Evolutionary conservation across 2,797 vertebrate species (phyloP), one percentile per base, ranked within the genome.

Genomic region (Lophura swinhoii): DNA sequence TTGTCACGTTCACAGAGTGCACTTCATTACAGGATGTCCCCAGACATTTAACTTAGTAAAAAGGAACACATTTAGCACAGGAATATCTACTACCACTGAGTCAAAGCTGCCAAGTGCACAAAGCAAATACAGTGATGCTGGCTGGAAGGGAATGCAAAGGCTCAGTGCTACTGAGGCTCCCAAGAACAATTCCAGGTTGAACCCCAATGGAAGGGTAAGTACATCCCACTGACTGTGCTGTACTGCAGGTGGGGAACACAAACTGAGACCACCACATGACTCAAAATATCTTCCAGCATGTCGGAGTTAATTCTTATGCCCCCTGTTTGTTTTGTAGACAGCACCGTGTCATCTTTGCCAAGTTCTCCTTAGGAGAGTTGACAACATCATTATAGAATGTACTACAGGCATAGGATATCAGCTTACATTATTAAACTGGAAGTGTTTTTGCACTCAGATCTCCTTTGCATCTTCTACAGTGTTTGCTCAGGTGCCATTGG

Each of bases 361-460:
- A 70, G 33, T 1, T 33, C 1, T 90, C 41, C 59, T 70, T 10
- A 55, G 83, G 22, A 86, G 71, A 84, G 21, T 3, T 73, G 90
- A 84, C 80, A 90, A 14, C 55, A 37, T 22, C 59, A 22, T 51
- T n/a, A 28, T 0, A 51, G 4, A 16, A 72, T 78, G 68, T 14
- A 86, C 67, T 39, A 66, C 22, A 7, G 63, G 70, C 78, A 69
- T 0, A 87, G 77, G 56, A 12, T 7, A 69, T 20, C 80, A 92
- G 78, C 44, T 93, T 17, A 39, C 56, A 26, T 91, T 48, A 91
- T 83, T 85, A 74, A 96, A 74, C 53, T 7, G 3, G 48, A 31
- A 26, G 85, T 49, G 79, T 53, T 91, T 72, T 77, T 10, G 70
- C 92, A 83, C 70, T 83, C 66, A n/a, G 14, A 92, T 95, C 83